These are phyloP conservation scores for Chrysocyon brachyurus DNA, from an alignment of 2,797 vertebrate species.

Conservation along the genomic window DNA sequence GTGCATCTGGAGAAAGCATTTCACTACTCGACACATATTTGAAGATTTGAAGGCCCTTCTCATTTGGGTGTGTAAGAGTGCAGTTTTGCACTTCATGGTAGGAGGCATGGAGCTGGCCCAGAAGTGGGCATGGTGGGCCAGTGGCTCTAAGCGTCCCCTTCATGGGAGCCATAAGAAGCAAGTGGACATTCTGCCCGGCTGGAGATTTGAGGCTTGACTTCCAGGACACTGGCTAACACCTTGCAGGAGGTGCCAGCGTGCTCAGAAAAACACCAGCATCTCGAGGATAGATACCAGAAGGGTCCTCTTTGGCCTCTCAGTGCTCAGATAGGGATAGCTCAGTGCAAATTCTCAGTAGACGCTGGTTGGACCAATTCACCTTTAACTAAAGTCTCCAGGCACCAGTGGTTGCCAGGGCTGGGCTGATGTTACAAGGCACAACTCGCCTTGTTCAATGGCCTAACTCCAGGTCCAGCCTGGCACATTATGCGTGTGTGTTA, in stretches of 20 bases:
- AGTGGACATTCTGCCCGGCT: neutral
- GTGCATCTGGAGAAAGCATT: neutral
- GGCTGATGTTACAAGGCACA: no score
- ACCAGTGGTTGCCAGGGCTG: neutral
- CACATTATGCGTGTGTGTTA: no score
- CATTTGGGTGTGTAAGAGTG: neutral
- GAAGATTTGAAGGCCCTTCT: neutral
- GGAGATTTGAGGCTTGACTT: neutral
- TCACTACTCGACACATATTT: neutral
- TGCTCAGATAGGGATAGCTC: neutral
- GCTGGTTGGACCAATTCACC: neutral
- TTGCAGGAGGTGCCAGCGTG: fast-evolving
- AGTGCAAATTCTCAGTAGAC: fast-evolving
- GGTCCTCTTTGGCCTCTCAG: neutral
- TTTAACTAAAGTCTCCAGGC: neutral
- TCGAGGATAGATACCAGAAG: neutral
- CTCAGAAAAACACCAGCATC: neutral
- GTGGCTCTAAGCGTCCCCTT: neutral
- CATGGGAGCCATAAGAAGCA: neutral
- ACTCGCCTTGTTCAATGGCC: neutral
- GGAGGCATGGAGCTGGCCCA: neutral
- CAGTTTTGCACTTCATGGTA: fast-evolving
- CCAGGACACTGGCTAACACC: neutral
- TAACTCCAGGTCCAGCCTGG: neutral
- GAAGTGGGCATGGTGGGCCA: fast-evolving